These are phyloP conservation scores for Campaea margaritaria DNA, from an alignment of 2,888 invertebrate genomes.

Conservation along the genomic window DNA sequence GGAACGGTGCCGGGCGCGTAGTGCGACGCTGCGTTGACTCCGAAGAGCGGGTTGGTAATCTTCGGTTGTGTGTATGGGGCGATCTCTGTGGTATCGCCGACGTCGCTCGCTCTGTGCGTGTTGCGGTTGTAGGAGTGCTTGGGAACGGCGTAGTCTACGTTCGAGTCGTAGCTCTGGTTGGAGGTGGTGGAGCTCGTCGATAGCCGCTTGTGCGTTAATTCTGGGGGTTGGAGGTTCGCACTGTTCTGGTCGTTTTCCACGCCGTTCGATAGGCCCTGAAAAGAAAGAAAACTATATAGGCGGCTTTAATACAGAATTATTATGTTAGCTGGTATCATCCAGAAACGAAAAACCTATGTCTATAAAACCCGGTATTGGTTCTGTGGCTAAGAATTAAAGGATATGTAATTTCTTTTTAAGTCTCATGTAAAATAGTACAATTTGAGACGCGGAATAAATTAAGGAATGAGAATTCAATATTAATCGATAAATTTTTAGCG, in stretches of 20 bases:
- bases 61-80: slow-evolving; percentile 63
- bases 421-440: too few relatives aligned
- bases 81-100: slow-evolving; percentile 61
- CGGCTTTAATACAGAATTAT: neutral
- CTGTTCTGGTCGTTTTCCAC: slow-evolving; percentile 80
- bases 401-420: too few relatives aligned
- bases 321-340: too few relatives aligned
- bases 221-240: slow-evolving; percentile 67
- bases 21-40: slow-evolving; percentile 79
- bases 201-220: slow-evolving; percentile 72
- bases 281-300: neutral
- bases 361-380: too few relatives aligned
- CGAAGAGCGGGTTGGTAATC: slow-evolving; percentile 77
- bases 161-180: slow-evolving; percentile 79
- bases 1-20: slow-evolving; percentile 70
- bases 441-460: too few relatives aligned
- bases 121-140: slow-evolving; percentile 69
- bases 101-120: slow-evolving; percentile 59
- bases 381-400: too few relatives aligned
- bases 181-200: slow-evolving; percentile 78
- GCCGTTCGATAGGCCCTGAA: slow-evolving; percentile 80
- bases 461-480: too few relatives aligned
- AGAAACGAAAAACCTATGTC: too few relatives aligned
- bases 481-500: too few relatives aligned
- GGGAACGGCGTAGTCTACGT: slow-evolving; percentile 73